Percentiles rank a stretch among this genome's conserved stretches.
These are phyloP conservation scores for Cisticola juncidis DNA, from an alignment of 2,113 vertebrate species.

Conservation along the genomic window DNA sequence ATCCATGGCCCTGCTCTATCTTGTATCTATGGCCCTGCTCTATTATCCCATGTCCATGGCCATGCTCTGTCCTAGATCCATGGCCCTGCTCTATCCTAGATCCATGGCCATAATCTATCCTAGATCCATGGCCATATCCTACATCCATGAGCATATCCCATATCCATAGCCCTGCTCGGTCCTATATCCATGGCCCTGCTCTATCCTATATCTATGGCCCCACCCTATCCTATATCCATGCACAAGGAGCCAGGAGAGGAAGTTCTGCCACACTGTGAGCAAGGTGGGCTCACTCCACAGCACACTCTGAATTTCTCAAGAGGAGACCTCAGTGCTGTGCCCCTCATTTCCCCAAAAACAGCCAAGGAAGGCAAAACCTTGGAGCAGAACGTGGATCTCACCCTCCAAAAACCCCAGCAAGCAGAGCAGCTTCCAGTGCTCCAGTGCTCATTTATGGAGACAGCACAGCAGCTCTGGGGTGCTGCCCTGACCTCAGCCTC, in stretches of 20 bases:
- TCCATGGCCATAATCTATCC: not conserved
- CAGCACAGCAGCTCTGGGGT: not conserved
- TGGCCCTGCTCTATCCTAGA: not conserved
- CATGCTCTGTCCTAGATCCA: not conserved
- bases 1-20: not conserved
- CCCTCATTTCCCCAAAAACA: not conserved
- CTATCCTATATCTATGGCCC: too few species aligned
- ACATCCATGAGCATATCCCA: not conserved
- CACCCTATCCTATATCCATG: not conserved
- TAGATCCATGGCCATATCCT: not conserved
- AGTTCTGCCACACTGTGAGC: not conserved
- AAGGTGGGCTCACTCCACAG: not conserved
- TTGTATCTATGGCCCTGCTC: not conserved
- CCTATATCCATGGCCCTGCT: not conserved
- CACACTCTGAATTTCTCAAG: not conserved
- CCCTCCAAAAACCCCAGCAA: not conserved
- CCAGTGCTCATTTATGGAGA: not conserved
- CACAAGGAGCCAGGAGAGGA: not conserved
- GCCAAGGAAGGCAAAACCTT: not conserved
- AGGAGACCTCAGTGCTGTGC: not conserved
- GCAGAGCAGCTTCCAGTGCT: not conserved
- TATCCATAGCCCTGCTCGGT: not conserved
- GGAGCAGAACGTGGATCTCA: fast-evolving
- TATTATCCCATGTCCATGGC: not conserved
- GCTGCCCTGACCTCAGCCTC: not conserved